Evolutionary conservation across 2,888 invertebrate species (phyloP).

Genomic region (Bursaphelenchus okinawaensis): DNA sequence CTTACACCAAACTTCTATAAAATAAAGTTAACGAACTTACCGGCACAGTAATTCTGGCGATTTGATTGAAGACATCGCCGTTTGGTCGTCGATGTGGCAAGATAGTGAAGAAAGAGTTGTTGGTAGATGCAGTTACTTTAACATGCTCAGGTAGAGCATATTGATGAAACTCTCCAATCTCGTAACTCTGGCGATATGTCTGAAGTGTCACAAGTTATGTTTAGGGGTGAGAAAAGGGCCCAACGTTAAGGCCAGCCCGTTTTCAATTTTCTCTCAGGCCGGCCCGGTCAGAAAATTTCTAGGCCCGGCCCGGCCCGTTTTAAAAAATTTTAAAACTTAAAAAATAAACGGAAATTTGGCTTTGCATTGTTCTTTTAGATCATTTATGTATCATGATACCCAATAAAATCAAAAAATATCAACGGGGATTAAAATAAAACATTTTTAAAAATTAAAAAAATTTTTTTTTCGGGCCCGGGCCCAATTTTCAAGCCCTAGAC

Average conservation of each 20-base stretch:
- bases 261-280: too few species aligned
- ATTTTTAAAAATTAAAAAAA: background rate
- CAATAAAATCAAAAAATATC: too few species aligned
- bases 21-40: conserved; percentile 34
- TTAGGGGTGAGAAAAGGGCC: background rate
- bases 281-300: too few species aligned
- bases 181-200: conserved; percentile 42
- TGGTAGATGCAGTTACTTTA: conserved; percentile 22
- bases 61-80: conserved; percentile 59
- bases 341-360: background rate
- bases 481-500: too few species aligned
- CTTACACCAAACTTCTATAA: too few species aligned
- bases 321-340: too few species aligned
- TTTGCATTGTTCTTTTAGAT: background rate
- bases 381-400: background rate
- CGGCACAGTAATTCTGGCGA: conserved; percentile 56
- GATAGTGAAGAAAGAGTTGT: conserved; percentile 57
- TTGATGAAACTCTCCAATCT: conserved; percentile 25
- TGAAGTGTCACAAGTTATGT: conserved; percentile 14
- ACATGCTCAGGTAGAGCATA: conserved; percentile 47
- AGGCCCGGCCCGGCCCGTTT: too few species aligned
- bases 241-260: too few species aligned
- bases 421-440: background rate
- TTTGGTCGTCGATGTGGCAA: conserved; percentile 57
- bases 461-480: too few species aligned